Evolutionary conservation across 2,113 vertebrate species (phyloP).

Genomic region (Oncorhynchus clarkii): DNA sequence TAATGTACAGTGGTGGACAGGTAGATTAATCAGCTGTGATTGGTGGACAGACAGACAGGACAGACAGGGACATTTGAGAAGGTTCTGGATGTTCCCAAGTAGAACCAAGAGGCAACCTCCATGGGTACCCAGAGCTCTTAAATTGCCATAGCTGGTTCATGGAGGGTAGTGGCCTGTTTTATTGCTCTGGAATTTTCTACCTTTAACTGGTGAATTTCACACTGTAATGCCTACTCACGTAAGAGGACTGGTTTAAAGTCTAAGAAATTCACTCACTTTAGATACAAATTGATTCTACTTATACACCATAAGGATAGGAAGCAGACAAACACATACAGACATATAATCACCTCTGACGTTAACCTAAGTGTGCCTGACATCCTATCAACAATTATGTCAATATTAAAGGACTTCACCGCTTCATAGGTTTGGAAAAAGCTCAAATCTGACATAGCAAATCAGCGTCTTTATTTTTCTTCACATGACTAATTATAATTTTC

Average conservation of each 20-base stretch:
- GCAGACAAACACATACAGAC: too few species aligned
- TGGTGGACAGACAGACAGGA: slow-evolving; percentile 85
- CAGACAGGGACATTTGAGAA: slow-evolving; percentile 54
- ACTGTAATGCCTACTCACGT: slow-evolving; percentile 7
- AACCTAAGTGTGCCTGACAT: too few species aligned
- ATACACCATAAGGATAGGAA: too few species aligned
- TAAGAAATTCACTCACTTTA: not conserved
- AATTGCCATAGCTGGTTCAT: slow-evolving; percentile 77
- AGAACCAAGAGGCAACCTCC: slow-evolving; percentile 74
- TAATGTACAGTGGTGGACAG: slow-evolving; percentile 79
- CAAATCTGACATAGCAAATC: slow-evolving; percentile 33
- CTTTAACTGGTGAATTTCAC: slow-evolving; percentile 64
- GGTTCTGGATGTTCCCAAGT: slow-evolving; percentile 76
- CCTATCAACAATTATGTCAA: too few species aligned
- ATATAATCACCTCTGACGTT: too few species aligned
- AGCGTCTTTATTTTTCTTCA: slow-evolving; percentile 52
- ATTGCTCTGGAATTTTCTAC: slow-evolving; percentile 79
- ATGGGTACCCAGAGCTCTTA: slow-evolving; percentile 78
- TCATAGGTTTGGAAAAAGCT: slow-evolving; percentile 21
- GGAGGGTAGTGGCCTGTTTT: slow-evolving; percentile 81
- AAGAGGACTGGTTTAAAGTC: slow-evolving; percentile 41
- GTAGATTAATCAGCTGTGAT: slow-evolving; percentile 84
- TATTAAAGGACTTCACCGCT: too few species aligned
- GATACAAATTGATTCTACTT: too few species aligned
- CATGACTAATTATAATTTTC: slow-evolving; percentile 57